A percentile compares a stretch with the other conserved stretches of the same genome.
phyloP scores from a whole-genome alignment of 2,113 vertebrate genomes.

The Forbesichthys papilliferus region DNA sequence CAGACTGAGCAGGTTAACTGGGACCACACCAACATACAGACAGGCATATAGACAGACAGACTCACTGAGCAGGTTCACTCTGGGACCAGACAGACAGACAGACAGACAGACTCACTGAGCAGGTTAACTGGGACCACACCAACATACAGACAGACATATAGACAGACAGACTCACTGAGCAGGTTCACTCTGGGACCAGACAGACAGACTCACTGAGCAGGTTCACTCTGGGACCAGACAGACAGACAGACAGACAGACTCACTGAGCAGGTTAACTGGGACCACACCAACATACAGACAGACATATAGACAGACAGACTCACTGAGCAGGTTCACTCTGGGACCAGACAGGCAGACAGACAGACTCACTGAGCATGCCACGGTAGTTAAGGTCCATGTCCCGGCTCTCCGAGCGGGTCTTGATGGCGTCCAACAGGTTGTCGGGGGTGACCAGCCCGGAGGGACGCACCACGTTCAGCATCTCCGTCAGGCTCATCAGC shows the following conservation, averaged over 20 bases:
- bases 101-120: conserved; percentile 80
- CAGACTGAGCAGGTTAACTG: conserved; percentile 82
- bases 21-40: background rate
- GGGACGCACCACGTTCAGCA: conserved; percentile 93
- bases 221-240: background rate
- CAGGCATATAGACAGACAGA: background rate
- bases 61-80: background rate
- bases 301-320: background rate
- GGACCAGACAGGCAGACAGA: background rate
- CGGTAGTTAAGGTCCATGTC: conserved; percentile 99
- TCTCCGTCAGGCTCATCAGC: conserved; percentile 94
- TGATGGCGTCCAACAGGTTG: conserved; percentile 95
- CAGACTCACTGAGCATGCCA: conserved; percentile 89
- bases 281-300: too few relatives aligned
- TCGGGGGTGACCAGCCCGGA: conserved; percentile 91
- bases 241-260: background rate
- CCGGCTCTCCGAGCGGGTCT: conserved; percentile 93
- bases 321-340: too few relatives aligned
- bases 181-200: too few relatives aligned
- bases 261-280: too few relatives aligned
- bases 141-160: background rate
- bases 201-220: background rate
- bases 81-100: too few relatives aligned
- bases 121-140: conserved; percentile 38
- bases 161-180: background rate